Base-by-base conservation (phyloP, 2,888 invertebrate species). In the Coenonympha arcania region DNA sequence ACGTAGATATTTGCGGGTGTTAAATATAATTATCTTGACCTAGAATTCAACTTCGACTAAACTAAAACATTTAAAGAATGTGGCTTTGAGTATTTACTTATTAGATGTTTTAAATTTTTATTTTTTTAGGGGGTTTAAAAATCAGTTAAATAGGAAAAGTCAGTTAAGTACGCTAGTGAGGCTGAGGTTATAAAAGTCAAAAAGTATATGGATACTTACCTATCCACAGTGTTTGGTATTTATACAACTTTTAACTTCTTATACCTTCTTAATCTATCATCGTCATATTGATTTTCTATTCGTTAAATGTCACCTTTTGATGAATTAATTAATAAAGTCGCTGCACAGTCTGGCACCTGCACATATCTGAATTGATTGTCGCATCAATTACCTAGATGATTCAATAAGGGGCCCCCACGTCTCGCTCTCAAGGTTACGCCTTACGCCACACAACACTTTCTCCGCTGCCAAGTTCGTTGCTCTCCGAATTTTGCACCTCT, bases 381-480 rank as follows among this genome's bases (percentile, higher is more conserved):
- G 80, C 75, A 73, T 80, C 71, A 74, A 79, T 80, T 79, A n/a
- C n/a, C n/a, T n/a, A 76, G 75, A 66, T 72, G 79, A 76, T 77
- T 68, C 73, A 73, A 71, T 73, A 70, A 72, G 72, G 71, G 75
- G 66, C 39, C 49, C 65, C 69, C 69, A 65, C 44, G 47, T 63
- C 69, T 68, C 65, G 66, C 71, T 73, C 83, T 82, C 86, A 86
- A 86, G 86, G 86, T 86, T 86, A 84, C 81, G 71, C 72, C 76
- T 86, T 86, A 84, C 82, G 71, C 72, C 76, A 76, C 73, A 61
- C 63, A 84, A 77, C 79, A 85, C 85, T 85, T 85, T 85, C 85
- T 69, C 85, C 71, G 69, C 60, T 59, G 55, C 63, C 63, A 66
- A 84, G 86, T 83, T 85, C 86, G 76, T 80, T 84, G 83, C 86